Evolutionary conservation across 2,797 vertebrate genomes (phyloP).

Genomic region (Chlorospingus semifuscus): DNA sequence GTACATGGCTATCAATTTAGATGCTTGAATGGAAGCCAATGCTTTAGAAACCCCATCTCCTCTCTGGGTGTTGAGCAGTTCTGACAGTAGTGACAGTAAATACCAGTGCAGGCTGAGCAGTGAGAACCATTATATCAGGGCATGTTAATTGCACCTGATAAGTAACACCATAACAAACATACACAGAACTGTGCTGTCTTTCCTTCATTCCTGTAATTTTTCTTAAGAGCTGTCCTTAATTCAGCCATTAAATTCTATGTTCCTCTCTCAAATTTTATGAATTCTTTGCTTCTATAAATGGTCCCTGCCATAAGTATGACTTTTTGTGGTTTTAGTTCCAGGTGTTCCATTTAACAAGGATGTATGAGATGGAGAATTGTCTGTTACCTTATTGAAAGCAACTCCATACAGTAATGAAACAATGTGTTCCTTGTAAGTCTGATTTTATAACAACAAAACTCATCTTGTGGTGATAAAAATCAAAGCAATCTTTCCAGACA

Average conservation of each 20-base stretch:
- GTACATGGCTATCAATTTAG: background rate
- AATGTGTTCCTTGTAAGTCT: background rate
- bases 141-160: conserved; percentile 2
- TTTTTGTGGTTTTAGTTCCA: background rate
- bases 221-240: background rate
- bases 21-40: background rate
- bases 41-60: background rate
- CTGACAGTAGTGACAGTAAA: conserved; percentile 25
- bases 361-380: background rate
- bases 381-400: background rate
- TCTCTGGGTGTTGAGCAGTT: background rate
- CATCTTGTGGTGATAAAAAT: background rate
- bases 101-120: conserved; percentile 6
- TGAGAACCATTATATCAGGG: conserved; percentile 8
- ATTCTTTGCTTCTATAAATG: background rate
- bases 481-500: background rate
- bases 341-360: background rate
- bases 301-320: background rate
- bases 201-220: background rate
- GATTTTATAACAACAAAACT: background rate
- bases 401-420: background rate
- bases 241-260: background rate
- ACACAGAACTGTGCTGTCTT: background rate
- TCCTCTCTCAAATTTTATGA: background rate
- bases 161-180: background rate